Conservation (phyloP, 23 tunicate genomes). For the Styela clava region DNA sequence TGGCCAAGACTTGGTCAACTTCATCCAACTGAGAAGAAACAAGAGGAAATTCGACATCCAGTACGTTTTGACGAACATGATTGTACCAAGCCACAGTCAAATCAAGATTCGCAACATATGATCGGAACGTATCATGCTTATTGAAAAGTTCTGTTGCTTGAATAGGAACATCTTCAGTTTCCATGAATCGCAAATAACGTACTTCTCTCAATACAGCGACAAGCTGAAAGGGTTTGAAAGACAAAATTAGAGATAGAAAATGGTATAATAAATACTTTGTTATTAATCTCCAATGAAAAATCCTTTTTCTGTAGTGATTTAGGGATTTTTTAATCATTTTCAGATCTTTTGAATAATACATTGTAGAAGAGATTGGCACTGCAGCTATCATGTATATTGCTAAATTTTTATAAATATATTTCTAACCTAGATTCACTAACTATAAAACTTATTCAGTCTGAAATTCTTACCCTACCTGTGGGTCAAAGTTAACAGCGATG, state of each 20-base stretch:
- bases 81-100: constrained; percentile 88
- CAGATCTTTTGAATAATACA: too few relatives aligned
- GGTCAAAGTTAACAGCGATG: constrained; percentile 89
- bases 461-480: too few relatives aligned
- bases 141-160: constrained; percentile 66
- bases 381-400: too few relatives aligned
- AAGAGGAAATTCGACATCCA: constrained; percentile 89
- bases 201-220: constrained; percentile 97
- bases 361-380: too few relatives aligned
- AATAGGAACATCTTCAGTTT: constrained; percentile 62
- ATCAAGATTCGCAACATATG: constrained; percentile 64
- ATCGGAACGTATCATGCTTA: constrained; percentile 70
- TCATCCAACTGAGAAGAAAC: constrained; percentile 70
- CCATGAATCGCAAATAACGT: constrained; percentile 69
- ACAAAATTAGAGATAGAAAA: not conserved
- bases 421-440: too few relatives aligned
- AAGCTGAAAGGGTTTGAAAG: constrained; percentile 41
- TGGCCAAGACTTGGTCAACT: constrained; percentile 56
- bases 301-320: not conserved
- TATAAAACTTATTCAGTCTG: too few relatives aligned
- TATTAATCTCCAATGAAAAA: not conserved
- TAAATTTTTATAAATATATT: too few relatives aligned
- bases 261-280: too few relatives aligned
- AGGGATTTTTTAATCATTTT: too few relatives aligned
- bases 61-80: constrained; percentile 66